Conservation (phyloP, 1,140 invertebrate genomes). For the Sarcophaga bullata region DNA sequence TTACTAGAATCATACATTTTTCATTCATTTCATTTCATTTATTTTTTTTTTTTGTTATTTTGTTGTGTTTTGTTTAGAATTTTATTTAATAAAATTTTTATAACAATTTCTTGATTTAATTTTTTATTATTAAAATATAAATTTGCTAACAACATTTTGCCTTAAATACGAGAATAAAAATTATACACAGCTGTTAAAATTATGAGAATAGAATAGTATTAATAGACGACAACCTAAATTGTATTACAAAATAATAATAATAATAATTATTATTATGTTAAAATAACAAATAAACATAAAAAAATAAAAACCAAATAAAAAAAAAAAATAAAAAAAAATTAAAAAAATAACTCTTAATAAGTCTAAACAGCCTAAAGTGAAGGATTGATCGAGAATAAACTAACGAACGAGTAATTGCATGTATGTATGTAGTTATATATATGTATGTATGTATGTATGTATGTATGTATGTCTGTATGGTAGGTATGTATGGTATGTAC, state of each 20-base stretch:
- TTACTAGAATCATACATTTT: no score
- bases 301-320: neutral
- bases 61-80: neutral
- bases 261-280: neutral
- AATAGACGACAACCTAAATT: constrained; percentile 17
- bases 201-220: neutral
- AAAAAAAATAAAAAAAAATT: neutral
- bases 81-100: constrained; percentile 30
- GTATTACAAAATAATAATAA: neutral
- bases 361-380: constrained; percentile 33
- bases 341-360: neutral
- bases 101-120: constrained; percentile 30
- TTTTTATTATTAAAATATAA: constrained; percentile 37
- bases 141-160: constrained; percentile 39
- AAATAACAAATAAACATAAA: constrained; percentile 5
- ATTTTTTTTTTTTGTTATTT: no score
- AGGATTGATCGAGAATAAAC: neutral
- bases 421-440: neutral
- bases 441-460: neutral
- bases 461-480: no score
- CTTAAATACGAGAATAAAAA: constrained; percentile 33
- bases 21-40: no score
- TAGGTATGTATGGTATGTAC: no score
- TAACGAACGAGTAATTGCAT: no score
- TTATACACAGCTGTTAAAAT: constrained; percentile 26